Percentiles rank a stretch among this genome's conserved stretches.
phyloP scores from a whole-genome alignment of 2,888 invertebrate species.

The Andricus curvator region DNA sequence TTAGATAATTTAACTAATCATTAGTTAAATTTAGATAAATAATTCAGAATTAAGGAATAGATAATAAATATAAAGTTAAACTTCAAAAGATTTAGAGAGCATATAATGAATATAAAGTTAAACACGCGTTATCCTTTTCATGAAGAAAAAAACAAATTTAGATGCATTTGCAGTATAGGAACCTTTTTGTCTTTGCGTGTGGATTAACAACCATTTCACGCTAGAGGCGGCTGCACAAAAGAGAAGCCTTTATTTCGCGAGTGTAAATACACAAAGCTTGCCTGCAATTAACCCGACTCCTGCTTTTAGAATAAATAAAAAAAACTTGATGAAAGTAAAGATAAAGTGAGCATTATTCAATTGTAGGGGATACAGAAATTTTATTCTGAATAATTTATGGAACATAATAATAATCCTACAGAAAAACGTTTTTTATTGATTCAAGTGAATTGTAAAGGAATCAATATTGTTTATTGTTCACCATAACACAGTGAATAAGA shows the following conservation, averaged over 20 bases:
- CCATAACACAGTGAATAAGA: no score
- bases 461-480: no score
- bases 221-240: conserved; percentile 13
- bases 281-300: conserved; percentile 20
- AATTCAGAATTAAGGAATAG: no score
- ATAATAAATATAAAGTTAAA: no score
- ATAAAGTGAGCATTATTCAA: background rate
- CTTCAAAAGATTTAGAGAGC: no score
- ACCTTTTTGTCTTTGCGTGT: background rate
- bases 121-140: background rate
- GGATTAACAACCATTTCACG: conserved; percentile 14
- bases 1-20: no score
- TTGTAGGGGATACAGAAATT: background rate
- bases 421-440: no score
- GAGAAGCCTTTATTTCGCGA: conserved; percentile 15
- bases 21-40: no score
- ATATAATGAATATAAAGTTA: no score
- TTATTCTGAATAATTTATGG: background rate
- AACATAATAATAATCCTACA: no score
- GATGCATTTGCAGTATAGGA: background rate
- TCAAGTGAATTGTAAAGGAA: no score
- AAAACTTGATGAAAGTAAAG: background rate
- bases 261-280: conserved; percentile 27
- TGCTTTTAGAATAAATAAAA: no score
- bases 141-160: background rate